A percentile compares a stretch with the other conserved stretches of the same genome.
Conservation (phyloP, 2,797 vertebrate species). For the Neosilurus hyrtlii region DNA sequence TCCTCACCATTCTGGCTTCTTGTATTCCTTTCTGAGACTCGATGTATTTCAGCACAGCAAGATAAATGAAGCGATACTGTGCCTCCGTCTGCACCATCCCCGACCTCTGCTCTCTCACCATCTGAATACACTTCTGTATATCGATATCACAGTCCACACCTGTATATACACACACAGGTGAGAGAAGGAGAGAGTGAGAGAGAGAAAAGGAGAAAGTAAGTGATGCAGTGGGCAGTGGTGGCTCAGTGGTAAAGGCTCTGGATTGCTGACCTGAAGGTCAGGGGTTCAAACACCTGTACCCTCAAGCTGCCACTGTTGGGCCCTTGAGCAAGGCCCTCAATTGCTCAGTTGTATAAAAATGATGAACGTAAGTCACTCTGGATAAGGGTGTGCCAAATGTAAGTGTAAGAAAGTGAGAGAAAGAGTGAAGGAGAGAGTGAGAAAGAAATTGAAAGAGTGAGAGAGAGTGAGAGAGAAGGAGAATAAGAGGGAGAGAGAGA, state of each 20-base stretch:
- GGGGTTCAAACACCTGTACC: no score
- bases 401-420: no score
- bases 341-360: no score
- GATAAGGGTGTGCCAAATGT: no score
- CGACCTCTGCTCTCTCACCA: conserved; percentile 92
- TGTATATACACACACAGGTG: conserved; percentile 58
- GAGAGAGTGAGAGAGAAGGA: conserved; percentile 5
- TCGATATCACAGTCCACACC: conserved; percentile 93
- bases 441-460: neutral
- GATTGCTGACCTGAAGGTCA: no score
- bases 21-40: conserved; percentile 82
- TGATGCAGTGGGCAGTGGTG: no score
- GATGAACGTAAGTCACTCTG: no score
- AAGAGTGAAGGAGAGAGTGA: conserved; percentile 16
- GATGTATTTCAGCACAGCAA: conserved; percentile 91
- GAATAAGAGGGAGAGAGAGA: neutral
- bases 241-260: no score
- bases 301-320: no score
- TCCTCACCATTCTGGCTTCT: conserved; percentile 78
- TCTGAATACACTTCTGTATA: conserved; percentile 94
- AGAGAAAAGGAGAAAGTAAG: no score
- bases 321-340: no score
- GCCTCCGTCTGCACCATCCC: conserved; percentile 99
- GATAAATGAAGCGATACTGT: conserved; percentile 97
- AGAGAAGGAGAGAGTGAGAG: no score